Evolutionary conservation across 2,797 vertebrate genomes (phyloP).

Genomic region (Acrocephalus scirpaceus): DNA sequence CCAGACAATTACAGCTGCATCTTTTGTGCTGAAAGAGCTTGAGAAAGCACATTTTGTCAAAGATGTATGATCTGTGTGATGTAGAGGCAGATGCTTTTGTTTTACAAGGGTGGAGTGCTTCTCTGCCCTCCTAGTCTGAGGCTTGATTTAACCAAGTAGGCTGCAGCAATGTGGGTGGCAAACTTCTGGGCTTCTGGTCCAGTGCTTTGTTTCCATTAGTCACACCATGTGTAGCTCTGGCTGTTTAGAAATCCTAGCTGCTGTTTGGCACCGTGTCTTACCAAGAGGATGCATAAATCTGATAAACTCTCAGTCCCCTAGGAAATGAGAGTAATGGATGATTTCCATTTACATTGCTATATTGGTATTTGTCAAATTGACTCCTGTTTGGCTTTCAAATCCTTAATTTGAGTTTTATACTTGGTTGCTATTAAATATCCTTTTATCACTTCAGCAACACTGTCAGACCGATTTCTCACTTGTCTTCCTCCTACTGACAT

Average conservation of each 20-base stretch:
- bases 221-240: accelerated
- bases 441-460: constrained; percentile 10
- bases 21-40: not conserved
- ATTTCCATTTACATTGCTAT: constrained; percentile 2
- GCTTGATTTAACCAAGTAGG: not conserved
- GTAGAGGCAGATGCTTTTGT: not conserved
- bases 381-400: constrained; percentile 8
- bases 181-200: not conserved
- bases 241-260: not conserved
- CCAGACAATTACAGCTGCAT: not conserved
- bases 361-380: constrained; percentile 25
- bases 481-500: constrained; percentile 9
- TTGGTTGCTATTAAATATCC: not conserved
- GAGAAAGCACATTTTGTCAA: not conserved
- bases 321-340: not conserved
- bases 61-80: not conserved
- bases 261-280: not conserved
- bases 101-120: not conserved
- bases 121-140: not conserved
- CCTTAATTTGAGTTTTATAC: constrained; percentile 25
- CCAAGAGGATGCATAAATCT: constrained; percentile 11
- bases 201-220: not conserved
- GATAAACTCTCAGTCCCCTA: not conserved
- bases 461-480: not conserved
- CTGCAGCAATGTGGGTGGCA: not conserved